Evolutionary conservation across 2,797 vertebrate species (phyloP), one percentile per base, ranked within the genome.

Genomic region (Notoglanidium macrostoma): DNA sequence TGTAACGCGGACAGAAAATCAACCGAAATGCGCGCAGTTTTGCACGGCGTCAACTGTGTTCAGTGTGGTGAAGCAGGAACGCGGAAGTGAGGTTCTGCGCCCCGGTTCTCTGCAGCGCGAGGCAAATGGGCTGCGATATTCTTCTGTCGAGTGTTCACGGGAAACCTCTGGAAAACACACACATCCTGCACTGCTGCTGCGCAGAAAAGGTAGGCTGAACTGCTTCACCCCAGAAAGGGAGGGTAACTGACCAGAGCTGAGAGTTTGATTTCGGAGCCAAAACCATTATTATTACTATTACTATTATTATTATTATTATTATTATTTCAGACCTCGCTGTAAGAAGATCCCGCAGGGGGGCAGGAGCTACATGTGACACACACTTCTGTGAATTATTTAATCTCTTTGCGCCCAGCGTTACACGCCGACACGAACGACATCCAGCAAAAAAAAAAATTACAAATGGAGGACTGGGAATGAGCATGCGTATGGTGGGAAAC

Each of bases 311-410:
- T 40, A 59, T 80, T 44, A 32, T 61, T 26, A 14, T 61, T 82
- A 29, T 67, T 83, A 32, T 83, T 67, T 49, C n/a, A 68, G 63
- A 68, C 63, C 7, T 3, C 35, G 61, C 86, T 68, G 85, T 67
- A 86, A 90, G 82, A 55, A 78, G 80, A 86, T 85, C 84, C 78
- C 73, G 83, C 61, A 81, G 63, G 81, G 81, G 83, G 55, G 79
- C 78, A 32, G 12, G 82, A 86, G 86, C 88, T 89, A 87, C 88
- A 85, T 87, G 89, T 89, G 87, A 89, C 87, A 77, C 46, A 49
- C 82, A 85, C 88, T 92, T 90, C 86, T 87, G 88, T 90, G 86
- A 90, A 91, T 92, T 90, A 91, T 92, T 92, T 79, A 91, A 87
- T 87, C 83, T 73, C 77, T 61, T 73, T 23, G 70, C 19, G 44